Evolutionary conservation across 2,888 invertebrate species (phyloP).

Genomic region (Eustalomyia histrio): DNA sequence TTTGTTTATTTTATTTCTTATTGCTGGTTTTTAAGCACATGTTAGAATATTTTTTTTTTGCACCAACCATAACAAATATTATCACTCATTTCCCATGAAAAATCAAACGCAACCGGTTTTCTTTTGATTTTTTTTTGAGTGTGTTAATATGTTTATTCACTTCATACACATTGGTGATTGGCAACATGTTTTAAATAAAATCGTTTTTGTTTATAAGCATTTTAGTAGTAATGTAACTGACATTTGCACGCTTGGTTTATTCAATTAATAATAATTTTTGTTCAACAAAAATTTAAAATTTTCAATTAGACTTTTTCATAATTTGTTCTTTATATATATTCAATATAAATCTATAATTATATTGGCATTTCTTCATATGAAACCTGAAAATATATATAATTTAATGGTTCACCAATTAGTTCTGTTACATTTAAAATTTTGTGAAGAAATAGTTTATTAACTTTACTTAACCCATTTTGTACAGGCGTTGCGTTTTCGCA

Average conservation of each 20-base stretch:
- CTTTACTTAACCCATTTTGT: too few relatives aligned
- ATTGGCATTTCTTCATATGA: not conserved
- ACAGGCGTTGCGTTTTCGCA: too few relatives aligned
- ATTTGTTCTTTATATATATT: not conserved
- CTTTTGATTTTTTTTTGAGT: not conserved
- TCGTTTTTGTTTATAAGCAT: not conserved
- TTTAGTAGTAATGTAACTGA: not conserved
- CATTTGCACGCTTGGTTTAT: constrained; percentile 33
- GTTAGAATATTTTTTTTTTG: not conserved
- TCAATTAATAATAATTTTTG: constrained; percentile 14
- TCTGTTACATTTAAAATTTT: not conserved
- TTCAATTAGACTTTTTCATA: not conserved
- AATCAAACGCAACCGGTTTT: not conserved
- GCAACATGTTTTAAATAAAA: constrained; percentile 40
- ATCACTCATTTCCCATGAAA: not conserved
- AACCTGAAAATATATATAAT: not conserved
- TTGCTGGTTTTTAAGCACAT: constrained; percentile 13
- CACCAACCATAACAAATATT: not conserved
- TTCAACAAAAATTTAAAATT: not conserved
- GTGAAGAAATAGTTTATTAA: too few relatives aligned
- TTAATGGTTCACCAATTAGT: not conserved
- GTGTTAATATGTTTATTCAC: not conserved
- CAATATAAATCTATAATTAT: not conserved
- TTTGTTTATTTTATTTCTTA: not conserved
- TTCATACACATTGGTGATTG: constrained; percentile 19